Base-by-base conservation (phyloP, 2,113 vertebrate genomes). In the Hemiprocne comata region DNA sequence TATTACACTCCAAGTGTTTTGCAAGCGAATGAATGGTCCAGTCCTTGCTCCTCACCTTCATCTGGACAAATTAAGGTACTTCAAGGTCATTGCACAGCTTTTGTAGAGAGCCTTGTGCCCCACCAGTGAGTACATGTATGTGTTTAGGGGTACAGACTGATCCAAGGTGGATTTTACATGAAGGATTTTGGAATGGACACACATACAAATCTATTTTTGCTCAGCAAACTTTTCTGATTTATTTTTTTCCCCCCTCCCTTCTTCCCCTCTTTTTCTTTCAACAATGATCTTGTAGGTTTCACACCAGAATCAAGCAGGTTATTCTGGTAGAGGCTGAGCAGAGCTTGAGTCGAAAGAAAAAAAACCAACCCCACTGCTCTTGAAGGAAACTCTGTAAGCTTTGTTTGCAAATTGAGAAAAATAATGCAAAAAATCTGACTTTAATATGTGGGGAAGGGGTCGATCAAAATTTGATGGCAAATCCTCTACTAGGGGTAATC, bases 381-480 rank as follows among this genome's bases (percentile, higher is more conserved):
- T 73, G 34, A 76, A 73, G 44, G 75, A 76, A 92, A 62, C 24
- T 58, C 75, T 12, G 17, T 25, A 20, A 73, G 20, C 20, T 83
- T 80, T 76, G 21, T 65, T 89, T 70, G 67, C 23, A 83, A 85
- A 79, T 33, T 24, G 46, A 44, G 54, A 31, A 54, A 92, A 85
- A 54, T 38, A 17, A 62, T 11, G 58, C 13, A 51, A 62, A 67
- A 67, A 77, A 46, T 61, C 31, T 83, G 60, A 38, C 54, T 93
- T 90, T 57, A 73, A 46, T 40, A 36, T 16, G 34, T 19, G 60
- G 42, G 72, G 46, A 90, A 89, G 23, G 19, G 28, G 44, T 62
- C 83, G 74, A 94, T 83, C 25, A 83, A 79, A 93, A 44, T 58
- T 46, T 85, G n/a, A 71, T 74, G 60, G 82, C 76, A 94, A 91